Percentiles rank a stretch among this genome's conserved stretches.
Evolutionary conservation across 2,113 vertebrate genomes (phyloP).

Genomic region (Rafetus swinhoei): DNA sequence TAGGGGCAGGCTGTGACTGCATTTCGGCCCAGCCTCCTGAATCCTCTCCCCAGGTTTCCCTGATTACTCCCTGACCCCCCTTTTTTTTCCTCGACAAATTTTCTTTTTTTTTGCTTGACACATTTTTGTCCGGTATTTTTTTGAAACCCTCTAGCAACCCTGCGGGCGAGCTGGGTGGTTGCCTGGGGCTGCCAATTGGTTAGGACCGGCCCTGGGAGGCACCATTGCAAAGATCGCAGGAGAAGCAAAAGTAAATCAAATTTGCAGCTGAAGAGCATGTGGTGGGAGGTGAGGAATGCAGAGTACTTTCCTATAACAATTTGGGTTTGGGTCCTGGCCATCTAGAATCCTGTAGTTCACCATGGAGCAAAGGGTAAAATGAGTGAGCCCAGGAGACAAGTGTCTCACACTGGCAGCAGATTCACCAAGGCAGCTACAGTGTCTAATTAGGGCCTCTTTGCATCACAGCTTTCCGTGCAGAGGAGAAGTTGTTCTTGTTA

Average conservation of each 20-base stretch:
- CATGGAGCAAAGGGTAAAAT: background rate
- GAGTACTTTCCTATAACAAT: background rate
- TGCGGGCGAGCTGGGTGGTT: too few relatives aligned
- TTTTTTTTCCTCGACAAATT: too few relatives aligned
- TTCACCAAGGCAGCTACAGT: background rate
- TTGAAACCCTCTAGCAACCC: too few relatives aligned
- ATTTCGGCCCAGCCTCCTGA: too few relatives aligned
- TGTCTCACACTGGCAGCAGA: background rate
- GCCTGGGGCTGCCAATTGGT: too few relatives aligned
- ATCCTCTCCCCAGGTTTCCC: too few relatives aligned
- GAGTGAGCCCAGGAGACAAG: background rate
- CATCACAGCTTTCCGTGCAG: background rate
- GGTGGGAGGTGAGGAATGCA: background rate
- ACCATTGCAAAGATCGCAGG: background rate
- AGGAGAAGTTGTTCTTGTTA: background rate
- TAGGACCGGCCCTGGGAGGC: too few relatives aligned
- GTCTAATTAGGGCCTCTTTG: background rate
- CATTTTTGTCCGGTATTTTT: too few relatives aligned
- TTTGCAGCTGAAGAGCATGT: background rate
- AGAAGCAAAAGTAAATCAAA: background rate
- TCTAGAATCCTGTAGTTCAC: background rate
- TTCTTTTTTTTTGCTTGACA: too few relatives aligned
- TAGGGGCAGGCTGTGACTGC: too few relatives aligned
- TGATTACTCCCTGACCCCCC: too few relatives aligned
- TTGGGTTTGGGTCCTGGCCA: background rate